These are phyloP conservation scores for Pinna nobilis DNA, from an alignment of 1,140 invertebrate genomes.

Conservation along the genomic window DNA sequence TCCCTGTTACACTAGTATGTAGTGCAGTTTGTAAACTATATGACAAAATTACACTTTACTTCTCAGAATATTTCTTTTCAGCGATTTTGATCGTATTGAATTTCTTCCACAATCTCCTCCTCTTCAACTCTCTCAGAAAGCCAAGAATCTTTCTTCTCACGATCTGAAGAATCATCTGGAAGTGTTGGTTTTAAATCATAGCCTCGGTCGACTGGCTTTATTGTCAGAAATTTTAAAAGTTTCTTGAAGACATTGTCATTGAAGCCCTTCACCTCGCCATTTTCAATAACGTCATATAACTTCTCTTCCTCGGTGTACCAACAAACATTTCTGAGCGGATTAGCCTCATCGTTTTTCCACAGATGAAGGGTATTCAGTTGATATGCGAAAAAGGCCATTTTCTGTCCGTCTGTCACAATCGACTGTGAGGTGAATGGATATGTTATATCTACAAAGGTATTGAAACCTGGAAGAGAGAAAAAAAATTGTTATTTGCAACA, in stretches of 20 bases:
- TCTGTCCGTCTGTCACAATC: constrained; percentile 88
- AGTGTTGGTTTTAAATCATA: constrained; percentile 86
- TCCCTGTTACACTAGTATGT: too few species aligned
- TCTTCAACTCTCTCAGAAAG: constrained; percentile 35
- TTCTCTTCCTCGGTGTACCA: constrained; percentile 84
- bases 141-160: constrained; percentile 18
- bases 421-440: constrained; percentile 92
- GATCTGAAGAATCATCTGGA: constrained; percentile 75
- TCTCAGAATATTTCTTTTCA: too few species aligned
- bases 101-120: constrained; percentile 31
- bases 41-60: too few species aligned
- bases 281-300: constrained; percentile 85
- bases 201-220: constrained; percentile 80
- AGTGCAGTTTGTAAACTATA: too few species aligned
- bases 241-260: constrained; percentile 87
- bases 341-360: constrained; percentile 78
- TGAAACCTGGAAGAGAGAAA: constrained; percentile 83
- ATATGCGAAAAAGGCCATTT: constrained; percentile 89
- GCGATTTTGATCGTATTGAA: constrained; percentile 44
- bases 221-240: constrained; percentile 85
- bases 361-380: constrained; percentile 90
- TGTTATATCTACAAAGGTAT: constrained; percentile 88
- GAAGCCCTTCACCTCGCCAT: constrained; percentile 82
- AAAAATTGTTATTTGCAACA: constrained; percentile 22
- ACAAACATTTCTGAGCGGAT: constrained; percentile 86